Base-by-base conservation (phyloP, 1,140 invertebrate species). In the Pogonus chalceus region DNA sequence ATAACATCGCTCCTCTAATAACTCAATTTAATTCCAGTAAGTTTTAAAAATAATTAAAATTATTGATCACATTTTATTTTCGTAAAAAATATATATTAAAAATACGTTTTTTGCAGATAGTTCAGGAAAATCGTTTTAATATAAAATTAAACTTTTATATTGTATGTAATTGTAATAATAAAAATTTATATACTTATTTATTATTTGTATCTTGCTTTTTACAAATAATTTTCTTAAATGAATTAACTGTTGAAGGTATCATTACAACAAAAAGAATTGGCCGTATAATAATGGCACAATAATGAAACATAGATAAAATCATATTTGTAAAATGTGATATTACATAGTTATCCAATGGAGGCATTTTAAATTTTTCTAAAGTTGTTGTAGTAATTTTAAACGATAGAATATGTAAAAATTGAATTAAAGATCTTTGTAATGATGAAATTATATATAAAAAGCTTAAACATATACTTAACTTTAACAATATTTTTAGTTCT, bases 1-100 rank as follows among this genome's bases (percentile, higher is more conserved):
- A 78, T 55, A 78, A 76, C 59, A 80, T 87, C 55, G 70, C 77
- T 50, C 81, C 84, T 7, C 71, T 85, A 43, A 26, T 62, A 54
- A 62, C 22, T 24, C 20, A 47, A 54, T 49, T 54, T 47, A 43
- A 43, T 43, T 12, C 37, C 7, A 43, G 37, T 43, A 43, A 18
- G n/a, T n/a, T n/a, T n/a, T n/a, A n/a, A n/a, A n/a, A n/a, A n/a
- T n/a, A n/a, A n/a, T n/a, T n/a, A n/a, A n/a, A n/a, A n/a, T n/a
- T n/a, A n/a, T n/a, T n/a, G n/a, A n/a, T n/a, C n/a, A n/a, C n/a
- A 43, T 18, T 10, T 18, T 43, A 18, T 12, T 43, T 43, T 43
- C 18, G 4, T 18, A 43, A n/a, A n/a, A n/a, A n/a, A n/a, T n/a
- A n/a, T n/a, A n/a, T n/a, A n/a, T n/a, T n/a, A n/a, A n/a, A n/a